A percentile compares a stretch with the other conserved stretches of the same genome.
phyloP scores from a whole-genome alignment of 2,888 invertebrate genomes.

The Lasioglossum marginatum region DNA sequence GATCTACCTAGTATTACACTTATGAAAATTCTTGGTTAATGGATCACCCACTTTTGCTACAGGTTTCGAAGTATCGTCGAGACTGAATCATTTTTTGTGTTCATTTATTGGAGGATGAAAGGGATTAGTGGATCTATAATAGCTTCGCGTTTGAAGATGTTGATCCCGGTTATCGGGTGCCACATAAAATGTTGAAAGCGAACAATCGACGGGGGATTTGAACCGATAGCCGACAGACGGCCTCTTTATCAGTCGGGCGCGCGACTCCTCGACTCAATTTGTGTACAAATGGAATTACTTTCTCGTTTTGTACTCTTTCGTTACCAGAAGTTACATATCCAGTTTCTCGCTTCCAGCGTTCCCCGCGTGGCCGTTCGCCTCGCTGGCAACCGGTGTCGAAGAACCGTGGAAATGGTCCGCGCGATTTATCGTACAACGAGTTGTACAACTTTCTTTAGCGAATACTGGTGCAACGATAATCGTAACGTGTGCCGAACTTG shows the following conservation, averaged over 20 bases:
- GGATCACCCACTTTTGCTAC: background rate
- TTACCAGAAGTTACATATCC: slow-evolving; percentile 11
- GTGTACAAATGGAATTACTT: slow-evolving; percentile 13
- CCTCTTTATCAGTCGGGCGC: background rate
- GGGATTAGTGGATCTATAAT: background rate
- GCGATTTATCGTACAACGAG: background rate
- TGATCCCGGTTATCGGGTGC: background rate
- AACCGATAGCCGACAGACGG: background rate
- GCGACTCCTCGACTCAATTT: background rate
- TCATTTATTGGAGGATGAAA: background rate
- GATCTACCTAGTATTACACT: background rate
- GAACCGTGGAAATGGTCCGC: background rate
- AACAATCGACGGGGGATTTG: background rate
- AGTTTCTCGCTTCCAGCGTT: background rate
- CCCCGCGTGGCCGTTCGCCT: background rate
- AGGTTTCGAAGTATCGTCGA: background rate
- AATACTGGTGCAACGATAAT: background rate
- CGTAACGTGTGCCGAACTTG: background rate
- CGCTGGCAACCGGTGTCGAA: slow-evolving; percentile 3
- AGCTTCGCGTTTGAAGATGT: background rate
- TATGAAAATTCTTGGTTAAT: background rate
- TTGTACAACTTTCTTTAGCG: background rate
- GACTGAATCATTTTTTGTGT: background rate
- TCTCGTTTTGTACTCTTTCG: slow-evolving; percentile 10
- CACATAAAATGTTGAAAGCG: background rate